Conservation (phyloP, 1,140 invertebrate genomes). For the Drosophila sucinea region DNA sequence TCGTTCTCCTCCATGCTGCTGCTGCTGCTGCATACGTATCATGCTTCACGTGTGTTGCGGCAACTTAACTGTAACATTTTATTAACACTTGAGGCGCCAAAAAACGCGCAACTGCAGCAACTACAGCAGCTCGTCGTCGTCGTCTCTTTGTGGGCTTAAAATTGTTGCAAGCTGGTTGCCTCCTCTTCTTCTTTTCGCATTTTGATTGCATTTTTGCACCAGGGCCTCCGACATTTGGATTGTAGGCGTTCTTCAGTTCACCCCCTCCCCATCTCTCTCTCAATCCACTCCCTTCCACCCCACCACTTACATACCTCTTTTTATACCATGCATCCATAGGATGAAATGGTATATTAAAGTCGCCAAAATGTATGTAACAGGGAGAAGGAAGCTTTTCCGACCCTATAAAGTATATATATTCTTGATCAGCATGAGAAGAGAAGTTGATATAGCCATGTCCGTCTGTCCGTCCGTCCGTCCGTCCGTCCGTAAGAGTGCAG, state of each 20-base stretch:
- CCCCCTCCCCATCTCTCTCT: background rate
- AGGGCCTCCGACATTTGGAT: constrained; percentile 28
- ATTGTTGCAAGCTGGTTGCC: constrained; percentile 34
- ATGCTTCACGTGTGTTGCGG: constrained; percentile 48
- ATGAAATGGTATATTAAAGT: too few species aligned
- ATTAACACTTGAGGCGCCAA: constrained; percentile 73
- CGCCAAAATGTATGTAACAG: too few species aligned
- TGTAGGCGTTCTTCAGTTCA: constrained; percentile 3
- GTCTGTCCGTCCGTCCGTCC: too few species aligned
- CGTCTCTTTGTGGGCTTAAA: constrained; percentile 25
- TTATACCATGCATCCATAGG: too few species aligned
- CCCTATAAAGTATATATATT: too few species aligned
- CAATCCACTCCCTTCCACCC: background rate
- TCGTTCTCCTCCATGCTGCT: background rate
- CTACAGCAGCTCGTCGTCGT: background rate
- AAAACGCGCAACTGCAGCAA: constrained; percentile 29
- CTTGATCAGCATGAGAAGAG: too few species aligned
- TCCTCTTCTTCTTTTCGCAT: constrained; percentile 38
- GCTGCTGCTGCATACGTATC: constrained; percentile 1
- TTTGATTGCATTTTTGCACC: constrained; percentile 60
- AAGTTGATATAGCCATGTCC: too few species aligned
- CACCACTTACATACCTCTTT: constrained; percentile 10
- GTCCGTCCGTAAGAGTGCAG: too few species aligned
- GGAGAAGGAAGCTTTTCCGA: too few species aligned
- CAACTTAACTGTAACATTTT: constrained; percentile 77